A percentile compares a stretch with the other conserved stretches of the same genome.
phyloP scores from a whole-genome alignment of 2,888 invertebrate species.

The Spialia ferax region DNA sequence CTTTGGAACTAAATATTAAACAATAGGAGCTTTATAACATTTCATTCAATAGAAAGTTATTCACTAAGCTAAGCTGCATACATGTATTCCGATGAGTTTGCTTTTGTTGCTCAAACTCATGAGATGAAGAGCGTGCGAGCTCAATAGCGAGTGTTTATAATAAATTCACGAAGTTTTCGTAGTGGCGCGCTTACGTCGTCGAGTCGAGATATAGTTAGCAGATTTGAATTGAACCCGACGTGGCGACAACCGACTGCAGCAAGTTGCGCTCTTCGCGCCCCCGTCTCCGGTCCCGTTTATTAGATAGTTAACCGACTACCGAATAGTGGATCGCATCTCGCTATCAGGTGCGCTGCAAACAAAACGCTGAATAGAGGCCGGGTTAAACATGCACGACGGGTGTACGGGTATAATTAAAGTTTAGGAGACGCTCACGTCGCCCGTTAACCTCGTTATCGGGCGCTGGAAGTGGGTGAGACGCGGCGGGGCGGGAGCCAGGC shows the following conservation, averaged over 20 bases:
- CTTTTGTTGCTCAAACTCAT: constrained; percentile 45
- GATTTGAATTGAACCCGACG: constrained; percentile 60
- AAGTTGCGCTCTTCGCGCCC: constrained; percentile 52
- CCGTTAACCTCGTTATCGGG: constrained; percentile 87
- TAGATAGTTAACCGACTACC: constrained; percentile 70
- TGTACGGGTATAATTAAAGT: constrained; percentile 87
- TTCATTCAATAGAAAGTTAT: constrained; percentile 34
- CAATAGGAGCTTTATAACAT: constrained; percentile 38
- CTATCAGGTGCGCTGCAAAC: constrained; percentile 83
- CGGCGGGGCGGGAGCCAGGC: constrained; percentile 75
- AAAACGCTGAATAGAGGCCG: constrained; percentile 82
- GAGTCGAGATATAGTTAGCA: constrained; percentile 63
- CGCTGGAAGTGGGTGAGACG: constrained; percentile 86
- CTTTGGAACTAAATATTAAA: constrained; percentile 40
- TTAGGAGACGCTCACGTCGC: constrained; percentile 87
- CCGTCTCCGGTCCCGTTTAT: constrained; percentile 69
- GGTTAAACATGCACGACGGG: constrained; percentile 85
- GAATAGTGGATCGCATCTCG: constrained; percentile 73
- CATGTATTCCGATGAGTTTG: constrained; percentile 37
- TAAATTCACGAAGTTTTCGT: constrained; percentile 53
- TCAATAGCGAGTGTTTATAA: constrained; percentile 54
- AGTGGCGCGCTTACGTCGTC: constrained; percentile 50
- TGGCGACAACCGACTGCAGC: constrained; percentile 47
- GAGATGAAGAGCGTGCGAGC: constrained; percentile 46
- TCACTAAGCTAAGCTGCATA: constrained; percentile 36